Base-by-base conservation (phyloP, 2,888 invertebrate genomes). In the Ceriagrion tenellum region DNA sequence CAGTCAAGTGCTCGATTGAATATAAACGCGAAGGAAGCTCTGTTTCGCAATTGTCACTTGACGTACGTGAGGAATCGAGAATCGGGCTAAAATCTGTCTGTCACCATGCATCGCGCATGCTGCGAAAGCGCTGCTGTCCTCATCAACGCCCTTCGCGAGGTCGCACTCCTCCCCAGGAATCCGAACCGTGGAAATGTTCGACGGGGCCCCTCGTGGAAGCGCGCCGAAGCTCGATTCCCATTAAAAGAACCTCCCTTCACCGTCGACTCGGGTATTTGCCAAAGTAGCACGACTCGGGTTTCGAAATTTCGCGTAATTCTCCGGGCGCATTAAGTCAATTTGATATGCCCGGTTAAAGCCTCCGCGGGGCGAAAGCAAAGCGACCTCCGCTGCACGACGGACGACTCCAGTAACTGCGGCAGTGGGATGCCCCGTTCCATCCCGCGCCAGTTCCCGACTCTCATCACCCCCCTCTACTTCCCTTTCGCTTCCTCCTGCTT, bases 311-410 rank as follows among this genome's bases (percentile, higher is more conserved):
- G 1, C 81, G 81, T 81, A 35, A 81, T 81, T 81, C 35, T 30
- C 35, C 30, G 30, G 35, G 81, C 69, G n/a, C 69, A 69, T 69
- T 69, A 69, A 81, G 81, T 81, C 81, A 81, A 81, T 81, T 81
- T 35, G 30, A 81, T 81, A 81, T 81, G 35, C 35, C 81, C 35
- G 81, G 81, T 81, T 81, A 81, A 81, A 81, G 30, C 81, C 81
- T 81, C 35, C 81, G 35, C 81, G 3, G 16, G 30, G 81, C 35
- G 16, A 35, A 59, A 81, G 81, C 35, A 81, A 81, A 81, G 35
- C 81, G 30, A 81, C 81, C 81, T 35, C 35, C 81, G 10, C 26
- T 18, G n/a, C 10, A 8, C 69, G 81, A 35, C 13, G 35, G 35
- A 1, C 81, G 35, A 35, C 30, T 12, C 26, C 81, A 16, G 35